Conservation (phyloP, 2,888 invertebrate species). For the Drosophila recens region DNA sequence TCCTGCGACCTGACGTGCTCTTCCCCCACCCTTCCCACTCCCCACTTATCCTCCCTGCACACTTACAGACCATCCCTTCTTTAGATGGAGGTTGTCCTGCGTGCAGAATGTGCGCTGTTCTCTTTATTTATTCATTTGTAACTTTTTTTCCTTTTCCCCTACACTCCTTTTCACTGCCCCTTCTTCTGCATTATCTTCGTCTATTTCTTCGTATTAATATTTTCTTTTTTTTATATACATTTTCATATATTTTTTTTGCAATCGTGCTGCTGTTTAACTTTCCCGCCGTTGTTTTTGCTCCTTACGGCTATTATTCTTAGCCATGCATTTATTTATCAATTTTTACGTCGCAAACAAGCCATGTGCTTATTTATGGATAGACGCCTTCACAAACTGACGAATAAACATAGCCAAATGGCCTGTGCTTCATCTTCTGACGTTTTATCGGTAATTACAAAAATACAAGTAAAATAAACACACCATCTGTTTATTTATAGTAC, state of each 20-base stretch:
- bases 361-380: slow-evolving; percentile 43
- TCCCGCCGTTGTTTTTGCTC: slow-evolving; percentile 32
- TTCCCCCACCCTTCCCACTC: not conserved
- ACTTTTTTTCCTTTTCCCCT: slow-evolving; percentile 15
- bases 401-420: slow-evolving; percentile 44
- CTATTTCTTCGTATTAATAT: slow-evolving; percentile 13
- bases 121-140: slow-evolving; percentile 51
- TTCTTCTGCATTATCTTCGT: not conserved
- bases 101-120: slow-evolving; percentile 38
- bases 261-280: slow-evolving; percentile 19
- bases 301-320: slow-evolving; percentile 56
- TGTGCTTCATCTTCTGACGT: slow-evolving; percentile 1
- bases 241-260: slow-evolving; percentile 1
- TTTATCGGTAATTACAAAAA: slow-evolving; percentile 25
- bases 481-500: slow-evolving; percentile 6
- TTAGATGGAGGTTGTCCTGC: slow-evolving; percentile 38
- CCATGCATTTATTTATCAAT: slow-evolving; percentile 57
- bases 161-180: not conserved
- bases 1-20: slow-evolving; percentile 15
- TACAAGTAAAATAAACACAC: too few relatives aligned
- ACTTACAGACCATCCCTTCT: not conserved
- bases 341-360: slow-evolving; percentile 35
- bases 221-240: not conserved
- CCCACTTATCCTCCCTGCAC: too few relatives aligned
- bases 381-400: slow-evolving; percentile 36